Evolutionary conservation across 1,140 invertebrate genomes (phyloP), one percentile per base, ranked within the genome.

Genomic region (Branchinecta lynchi): DNA sequence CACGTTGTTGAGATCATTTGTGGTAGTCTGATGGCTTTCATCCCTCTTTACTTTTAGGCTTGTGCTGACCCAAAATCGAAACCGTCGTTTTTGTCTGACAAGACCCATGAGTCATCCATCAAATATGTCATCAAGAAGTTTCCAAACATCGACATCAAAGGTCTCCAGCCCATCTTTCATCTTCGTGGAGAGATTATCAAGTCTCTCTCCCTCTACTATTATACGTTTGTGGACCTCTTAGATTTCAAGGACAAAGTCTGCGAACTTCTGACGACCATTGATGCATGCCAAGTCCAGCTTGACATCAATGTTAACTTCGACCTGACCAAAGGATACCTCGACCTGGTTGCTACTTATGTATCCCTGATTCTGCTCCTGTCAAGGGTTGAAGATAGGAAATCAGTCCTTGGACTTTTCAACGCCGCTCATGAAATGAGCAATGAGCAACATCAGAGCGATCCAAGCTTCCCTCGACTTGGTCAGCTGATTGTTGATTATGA

Each of bases 401-500:
- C 93, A 8, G 94, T 99, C 8, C 79, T 99, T 20, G 95, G 95
- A 0, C 82, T 99, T 3, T 99, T 96, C 76, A 98, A 98, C 81
- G 92, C 92, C 66, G 96, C 96, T 8, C 90, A 98, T 82, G 96
- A 99, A 82, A 87, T 98, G 84, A 87, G 93, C 17, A 86, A 98
- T 77, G 90, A 86, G 75, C 88, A 44, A n/a, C 12, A 10, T 73
- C 75, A 60, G 72, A 86, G 89, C 60, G 96, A 98, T 79, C 82
- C 86, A 0, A 93, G 90, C 75, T 98, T 97, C 80, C 96, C 94
- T 10, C 82, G 94, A 20, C 80, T 99, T 43, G 95, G 95, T 0
- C 92, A 96, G 80, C 88, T 99, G 88, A 97, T 99, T 69, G 86
- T 97, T 74, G 97, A 99, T 76, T 99, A 98, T 80, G 96, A 99